These are phyloP conservation scores for Caenorhabditis sinica DNA, from an alignment of 2,888 invertebrate species.

Conservation along the genomic window DNA sequence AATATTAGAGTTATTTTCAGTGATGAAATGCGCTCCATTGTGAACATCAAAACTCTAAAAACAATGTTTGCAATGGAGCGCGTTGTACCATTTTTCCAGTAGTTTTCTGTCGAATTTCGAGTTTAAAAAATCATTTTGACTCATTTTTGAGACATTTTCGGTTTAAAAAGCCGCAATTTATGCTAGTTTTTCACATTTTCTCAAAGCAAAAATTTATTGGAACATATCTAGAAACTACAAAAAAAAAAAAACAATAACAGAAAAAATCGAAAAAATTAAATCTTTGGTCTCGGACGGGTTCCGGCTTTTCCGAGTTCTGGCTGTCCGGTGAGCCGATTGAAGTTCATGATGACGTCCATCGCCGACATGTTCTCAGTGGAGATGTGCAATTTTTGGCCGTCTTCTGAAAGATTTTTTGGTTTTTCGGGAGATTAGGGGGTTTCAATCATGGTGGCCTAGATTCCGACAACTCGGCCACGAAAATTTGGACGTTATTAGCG, in stretches of 20 bases:
- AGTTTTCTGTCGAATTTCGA: not conserved
- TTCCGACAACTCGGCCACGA: too few relatives aligned
- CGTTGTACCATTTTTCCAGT: too few relatives aligned
- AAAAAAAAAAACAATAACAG: conserved; percentile 30
- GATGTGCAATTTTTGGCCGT: conserved; percentile 79
- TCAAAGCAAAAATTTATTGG: not conserved
- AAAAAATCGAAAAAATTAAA: conserved; percentile 49
- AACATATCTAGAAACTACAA: not conserved
- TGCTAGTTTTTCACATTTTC: not conserved
- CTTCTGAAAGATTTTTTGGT: conserved; percentile 67
- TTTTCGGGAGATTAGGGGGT: too few relatives aligned
- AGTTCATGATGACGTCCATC: conserved; percentile 80
- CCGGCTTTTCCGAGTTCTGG: conserved; percentile 81
- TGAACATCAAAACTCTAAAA: too few relatives aligned
- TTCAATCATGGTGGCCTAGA: too few relatives aligned
- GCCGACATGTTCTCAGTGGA: conserved; percentile 80
- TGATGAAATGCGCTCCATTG: too few relatives aligned
- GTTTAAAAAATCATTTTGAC: too few relatives aligned
- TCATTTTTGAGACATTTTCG: too few relatives aligned
- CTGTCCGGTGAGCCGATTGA: conserved; percentile 81
- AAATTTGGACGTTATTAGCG: too few relatives aligned
- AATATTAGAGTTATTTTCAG: too few relatives aligned
- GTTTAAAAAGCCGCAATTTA: too few relatives aligned
- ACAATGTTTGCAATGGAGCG: too few relatives aligned
- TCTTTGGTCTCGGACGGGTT: conserved; percentile 72